A percentile compares a stretch with the other conserved stretches of the same genome.
Evolutionary conservation across 2,888 invertebrate species (phyloP).

Genomic region (Hypselothyrea guttata): DNA sequence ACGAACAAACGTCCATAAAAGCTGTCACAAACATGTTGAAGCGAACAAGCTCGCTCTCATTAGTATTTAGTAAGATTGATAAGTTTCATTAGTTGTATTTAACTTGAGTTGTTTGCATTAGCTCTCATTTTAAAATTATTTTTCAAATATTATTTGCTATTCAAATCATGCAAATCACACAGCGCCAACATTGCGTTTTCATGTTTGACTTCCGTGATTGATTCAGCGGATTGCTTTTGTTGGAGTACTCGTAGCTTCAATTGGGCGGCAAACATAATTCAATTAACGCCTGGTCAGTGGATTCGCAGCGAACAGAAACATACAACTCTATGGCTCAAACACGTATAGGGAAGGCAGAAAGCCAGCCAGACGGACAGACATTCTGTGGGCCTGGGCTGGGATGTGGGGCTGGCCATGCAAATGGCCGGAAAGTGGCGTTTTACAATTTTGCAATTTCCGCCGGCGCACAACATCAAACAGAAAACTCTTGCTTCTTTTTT

Average conservation of each 20-base stretch:
- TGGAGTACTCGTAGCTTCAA: conserved; percentile 46
- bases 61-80: too few species aligned
- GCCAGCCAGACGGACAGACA: conserved; percentile 20
- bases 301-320: conserved; percentile 31
- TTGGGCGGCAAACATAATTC: conserved; percentile 73
- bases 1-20: too few species aligned
- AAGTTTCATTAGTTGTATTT: too few species aligned
- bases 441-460: conserved; percentile 73
- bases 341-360: conserved; percentile 6
- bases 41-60: too few species aligned
- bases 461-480: conserved; percentile 67
- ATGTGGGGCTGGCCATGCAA: conserved; percentile 38
- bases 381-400: conserved; percentile 1
- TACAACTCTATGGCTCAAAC: conserved; percentile 8
- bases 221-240: conserved; percentile 31
- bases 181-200: conserved; percentile 3
- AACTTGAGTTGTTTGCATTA: too few species aligned
- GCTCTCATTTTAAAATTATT: too few species aligned
- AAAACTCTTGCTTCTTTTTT: conserved; percentile 42
- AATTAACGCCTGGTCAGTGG: conserved; percentile 66
- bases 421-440: conserved; percentile 71
- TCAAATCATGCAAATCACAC: too few species aligned
- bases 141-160: too few species aligned
- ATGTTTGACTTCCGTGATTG: conserved; percentile 25
- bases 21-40: too few species aligned